Conservation (phyloP, 2,888 invertebrate genomes). For the Atethmia centrago region DNA sequence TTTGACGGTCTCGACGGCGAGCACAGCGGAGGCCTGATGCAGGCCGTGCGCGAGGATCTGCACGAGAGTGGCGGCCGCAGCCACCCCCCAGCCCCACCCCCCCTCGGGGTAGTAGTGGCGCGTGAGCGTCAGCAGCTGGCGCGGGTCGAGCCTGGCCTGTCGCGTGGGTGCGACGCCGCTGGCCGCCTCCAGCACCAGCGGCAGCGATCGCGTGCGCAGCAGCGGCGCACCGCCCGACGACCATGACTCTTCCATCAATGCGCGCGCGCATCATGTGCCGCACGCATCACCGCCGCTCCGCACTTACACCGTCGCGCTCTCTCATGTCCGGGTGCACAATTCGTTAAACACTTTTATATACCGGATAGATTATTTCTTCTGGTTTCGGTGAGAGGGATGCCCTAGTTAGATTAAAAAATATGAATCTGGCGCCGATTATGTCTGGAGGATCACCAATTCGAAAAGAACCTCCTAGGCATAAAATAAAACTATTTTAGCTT, state of each 20-base stretch:
- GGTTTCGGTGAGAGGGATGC: not conserved
- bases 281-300: conserved; percentile 83
- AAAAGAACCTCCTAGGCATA: not conserved
- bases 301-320: conserved; percentile 73
- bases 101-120: conserved; percentile 97
- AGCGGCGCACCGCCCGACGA: conserved; percentile 91
- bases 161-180: conserved; percentile 86
- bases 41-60: conserved; percentile 94
- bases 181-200: conserved; percentile 91
- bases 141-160: conserved; percentile 88
- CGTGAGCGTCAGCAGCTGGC: conserved; percentile 92
- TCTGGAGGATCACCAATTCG: conserved; percentile 61
- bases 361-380: not conserved
- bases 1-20: conserved; percentile 90
- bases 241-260: conserved; percentile 90
- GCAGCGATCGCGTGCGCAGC: conserved; percentile 92
- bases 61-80: conserved; percentile 93
- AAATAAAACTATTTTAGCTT: too few relatives aligned
- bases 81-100: conserved; percentile 96
- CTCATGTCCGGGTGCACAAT: conserved; percentile 82
- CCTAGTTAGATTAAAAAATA: not conserved
- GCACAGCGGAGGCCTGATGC: conserved; percentile 92
- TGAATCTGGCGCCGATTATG: conserved; percentile 1
- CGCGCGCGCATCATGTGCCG: conserved; percentile 87
- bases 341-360: conserved; percentile 44